Evolutionary conservation across 2,797 vertebrate species (phyloP), one percentile per base, ranked within the genome.

Genomic region (Tiaroga cobitis): DNA sequence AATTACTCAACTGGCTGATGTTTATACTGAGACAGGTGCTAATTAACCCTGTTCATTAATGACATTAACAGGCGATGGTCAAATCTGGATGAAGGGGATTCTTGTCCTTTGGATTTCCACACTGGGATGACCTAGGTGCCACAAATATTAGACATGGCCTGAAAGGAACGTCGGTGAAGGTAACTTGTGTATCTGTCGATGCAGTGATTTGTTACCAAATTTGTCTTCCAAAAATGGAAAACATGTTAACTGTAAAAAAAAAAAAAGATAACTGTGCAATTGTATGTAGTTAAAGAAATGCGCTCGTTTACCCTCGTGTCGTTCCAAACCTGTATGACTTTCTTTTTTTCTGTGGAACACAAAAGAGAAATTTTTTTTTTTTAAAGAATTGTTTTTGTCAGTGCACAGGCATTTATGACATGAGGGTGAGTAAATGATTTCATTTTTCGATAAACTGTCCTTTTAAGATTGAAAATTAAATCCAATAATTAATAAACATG

Each of bases 1-100:
- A 81, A 56, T 79, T 82, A 46, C 76, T 83, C 32, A 56, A 63
- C 26, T 87, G 79, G 39, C 70, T 78, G 77, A 80, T 88, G 87
- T 88, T 88, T 88, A 85, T 82, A n/a, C 51, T 83, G 89, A 87
- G 88, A 79, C 82, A 69, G 87, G 83, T 87, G 89, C 54, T 88
- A 89, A 89, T 89, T 83, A 88, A 81, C 77, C 73, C 83, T 77
- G 54, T 65, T 77, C 76, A 88, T 85, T 51, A 80, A 54, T 73
- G 37, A 79, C 81, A 61, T 86, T 85, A 89, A 83, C 70, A 91
- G 92, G 16, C 32, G 18, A 16, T 13, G 4, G 18, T 77, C 73
- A 77, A n/a, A n/a, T 76, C 32, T 76, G 9, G 29, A n/a, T 19
- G 46, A 34, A 21, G 1, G 16, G 3, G 4, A 37, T 65, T 83